A percentile compares a stretch with the other conserved stretches of the same genome.
Conservation (phyloP, 2,888 invertebrate species). For the Cenopis cana region DNA sequence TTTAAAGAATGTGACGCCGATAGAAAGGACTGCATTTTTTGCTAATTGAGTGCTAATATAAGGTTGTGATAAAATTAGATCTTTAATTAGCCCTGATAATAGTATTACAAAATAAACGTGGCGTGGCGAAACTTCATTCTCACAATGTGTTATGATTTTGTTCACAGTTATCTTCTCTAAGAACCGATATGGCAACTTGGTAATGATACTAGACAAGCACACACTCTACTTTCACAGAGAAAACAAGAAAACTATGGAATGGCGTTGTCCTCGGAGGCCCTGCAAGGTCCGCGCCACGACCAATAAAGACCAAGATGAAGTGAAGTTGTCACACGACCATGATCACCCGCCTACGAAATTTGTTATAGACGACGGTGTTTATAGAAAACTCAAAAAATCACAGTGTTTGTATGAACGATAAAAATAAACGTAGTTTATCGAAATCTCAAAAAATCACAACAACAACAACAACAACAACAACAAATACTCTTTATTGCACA, state of each 20-base stretch:
- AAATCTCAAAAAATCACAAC: too few relatives aligned
- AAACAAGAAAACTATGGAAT: slow-evolving; percentile 28
- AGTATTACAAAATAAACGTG: not conserved
- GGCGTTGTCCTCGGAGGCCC: slow-evolving; percentile 32
- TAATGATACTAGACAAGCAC: slow-evolving; percentile 37
- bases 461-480: too few relatives aligned
- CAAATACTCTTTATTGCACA: too few relatives aligned
- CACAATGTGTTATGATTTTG: not conserved
- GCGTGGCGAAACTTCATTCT: not conserved
- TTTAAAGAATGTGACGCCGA: too few relatives aligned
- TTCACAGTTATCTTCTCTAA: slow-evolving; percentile 31
- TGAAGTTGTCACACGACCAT: slow-evolving; percentile 15
- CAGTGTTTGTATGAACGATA: not conserved
- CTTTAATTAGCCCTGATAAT: not conserved
- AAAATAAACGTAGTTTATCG: too few relatives aligned
- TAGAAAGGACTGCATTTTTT: too few relatives aligned
- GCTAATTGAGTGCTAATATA: too few relatives aligned
- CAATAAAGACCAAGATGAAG: slow-evolving; percentile 19
- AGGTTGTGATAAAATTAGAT: too few relatives aligned
- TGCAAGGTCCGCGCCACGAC: slow-evolving; percentile 36
- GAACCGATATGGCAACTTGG: slow-evolving; percentile 35
- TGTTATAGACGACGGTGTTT: slow-evolving; percentile 4
- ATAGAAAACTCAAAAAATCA: not conserved
- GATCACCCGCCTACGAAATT: slow-evolving; percentile 22
- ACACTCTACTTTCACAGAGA: slow-evolving; percentile 39